These are phyloP conservation scores for Gallinago media DNA, from an alignment of 2,113 vertebrate species.

Conservation along the genomic window DNA sequence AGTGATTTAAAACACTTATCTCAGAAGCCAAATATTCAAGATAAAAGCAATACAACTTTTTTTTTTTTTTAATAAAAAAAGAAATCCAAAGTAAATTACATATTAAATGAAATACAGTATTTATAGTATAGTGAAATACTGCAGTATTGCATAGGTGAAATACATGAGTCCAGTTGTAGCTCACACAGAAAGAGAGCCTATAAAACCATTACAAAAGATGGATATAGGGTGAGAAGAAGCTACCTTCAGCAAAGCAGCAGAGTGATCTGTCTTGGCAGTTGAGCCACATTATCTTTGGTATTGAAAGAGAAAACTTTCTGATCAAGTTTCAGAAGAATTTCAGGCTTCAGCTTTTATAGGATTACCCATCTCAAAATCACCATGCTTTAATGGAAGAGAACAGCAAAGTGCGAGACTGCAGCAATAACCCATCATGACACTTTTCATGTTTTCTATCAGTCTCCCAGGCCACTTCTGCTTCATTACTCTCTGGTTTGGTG, in stretches of 20 bases:
- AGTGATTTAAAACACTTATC: not conserved
- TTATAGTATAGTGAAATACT: too few species aligned
- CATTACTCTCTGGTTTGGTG: accelerated
- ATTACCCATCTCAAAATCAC: not conserved
- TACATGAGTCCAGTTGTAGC: not conserved
- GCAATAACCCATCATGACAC: not conserved
- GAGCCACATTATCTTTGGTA: not conserved
- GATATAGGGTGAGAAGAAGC: not conserved
- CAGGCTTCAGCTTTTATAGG: not conserved
- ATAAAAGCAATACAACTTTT: not conserved
- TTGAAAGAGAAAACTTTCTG: not conserved
- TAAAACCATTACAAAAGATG: not conserved
- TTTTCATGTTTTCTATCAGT: not conserved
- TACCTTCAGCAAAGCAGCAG: not conserved
- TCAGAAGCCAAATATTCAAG: not conserved
- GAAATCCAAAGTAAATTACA: not conserved
- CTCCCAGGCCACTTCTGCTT: not conserved
- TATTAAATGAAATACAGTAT: not conserved
- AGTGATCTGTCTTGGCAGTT: not conserved
- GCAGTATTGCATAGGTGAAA: too few species aligned
- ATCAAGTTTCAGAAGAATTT: not conserved
- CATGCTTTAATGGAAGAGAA: not conserved
- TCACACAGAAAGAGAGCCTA: not conserved
- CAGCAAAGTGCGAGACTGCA: not conserved
- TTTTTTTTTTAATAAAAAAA: not conserved